Percentiles rank a stretch among this genome's conserved stretches.
These are phyloP conservation scores for Stomatorhinus walkeri DNA, from an alignment of 2,797 vertebrate species.

Conservation along the genomic window DNA sequence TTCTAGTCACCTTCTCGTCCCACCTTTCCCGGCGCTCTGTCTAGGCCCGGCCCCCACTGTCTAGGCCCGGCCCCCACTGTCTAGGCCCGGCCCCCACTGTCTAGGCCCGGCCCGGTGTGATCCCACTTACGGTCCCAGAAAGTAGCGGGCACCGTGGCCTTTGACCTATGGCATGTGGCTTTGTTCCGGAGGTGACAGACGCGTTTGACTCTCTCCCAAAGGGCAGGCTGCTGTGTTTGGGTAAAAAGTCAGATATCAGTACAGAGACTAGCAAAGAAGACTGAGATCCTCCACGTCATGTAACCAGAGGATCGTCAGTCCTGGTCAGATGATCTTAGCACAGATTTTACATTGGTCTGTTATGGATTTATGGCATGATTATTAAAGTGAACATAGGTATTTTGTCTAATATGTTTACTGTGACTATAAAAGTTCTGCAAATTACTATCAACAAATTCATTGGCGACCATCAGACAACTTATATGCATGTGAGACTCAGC, in stretches of 20 bases:
- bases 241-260: neutral
- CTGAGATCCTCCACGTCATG: neutral
- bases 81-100: neutral
- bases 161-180: neutral
- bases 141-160: neutral
- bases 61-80: neutral
- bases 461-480: neutral
- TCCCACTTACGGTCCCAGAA: neutral
- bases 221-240: neutral
- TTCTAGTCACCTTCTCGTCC: neutral
- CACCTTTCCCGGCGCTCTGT: neutral
- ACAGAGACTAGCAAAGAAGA: neutral
- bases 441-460: neutral
- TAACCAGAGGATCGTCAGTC: neutral
- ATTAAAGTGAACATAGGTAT: neutral
- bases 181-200: neutral
- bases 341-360: neutral
- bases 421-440: neutral
- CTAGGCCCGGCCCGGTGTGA: neutral
- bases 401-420: neutral
- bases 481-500: neutral
- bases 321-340: neutral
- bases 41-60: neutral
- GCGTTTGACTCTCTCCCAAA: neutral
- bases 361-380: neutral